Base-by-base conservation (phyloP, 1,140 invertebrate genomes). In the Tribolium castaneum region DNA sequence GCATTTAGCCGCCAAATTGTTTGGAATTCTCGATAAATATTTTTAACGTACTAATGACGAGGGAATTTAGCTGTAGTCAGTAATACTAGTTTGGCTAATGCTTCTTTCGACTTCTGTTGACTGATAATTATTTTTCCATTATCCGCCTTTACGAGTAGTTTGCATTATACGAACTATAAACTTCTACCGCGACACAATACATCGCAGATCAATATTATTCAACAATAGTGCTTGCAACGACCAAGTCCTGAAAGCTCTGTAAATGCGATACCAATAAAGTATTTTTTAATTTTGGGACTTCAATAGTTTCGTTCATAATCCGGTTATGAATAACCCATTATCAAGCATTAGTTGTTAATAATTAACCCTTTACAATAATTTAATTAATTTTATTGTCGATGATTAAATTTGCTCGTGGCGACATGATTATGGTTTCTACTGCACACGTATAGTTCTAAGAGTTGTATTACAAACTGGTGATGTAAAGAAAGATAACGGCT, bases 401-500 rank as follows among this genome's bases (percentile, higher is more conserved):
- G n/a, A n/a, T n/a, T n/a, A n/a, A 25, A 25, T 25, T 25, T 25
- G 1, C 22, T 25, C 22, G 1, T 25, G 1, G 22, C 35, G 35
- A 39, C 1, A 9, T 10, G 9, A 39, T 5, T 39, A n/a, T n/a
- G n/a, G n/a, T n/a, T n/a, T n/a, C n/a, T n/a, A n/a, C n/a, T n/a
- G n/a, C n/a, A n/a, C n/a, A n/a, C n/a, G n/a, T 19, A 19, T 19
- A n/a, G 16, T 19, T 19, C 16, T 19, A 19, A 19, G 16, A 19
- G 16, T 19, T 19, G 16, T 19, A 19, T 45, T 3, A 45, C 9
- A 45, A 35, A 66, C 25, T 66, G 34, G 34, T 66, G 59, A 66
- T 12, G 34, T 35, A 35, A 66, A 66, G 59, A 30, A 35, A 66
- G 25, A 66, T 13, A 35, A 66, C 59, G 1, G 59, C 45, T 66